These are phyloP conservation scores for Sweltsa coloradensis DNA, from an alignment of 1,140 invertebrate genomes.

Conservation along the genomic window DNA sequence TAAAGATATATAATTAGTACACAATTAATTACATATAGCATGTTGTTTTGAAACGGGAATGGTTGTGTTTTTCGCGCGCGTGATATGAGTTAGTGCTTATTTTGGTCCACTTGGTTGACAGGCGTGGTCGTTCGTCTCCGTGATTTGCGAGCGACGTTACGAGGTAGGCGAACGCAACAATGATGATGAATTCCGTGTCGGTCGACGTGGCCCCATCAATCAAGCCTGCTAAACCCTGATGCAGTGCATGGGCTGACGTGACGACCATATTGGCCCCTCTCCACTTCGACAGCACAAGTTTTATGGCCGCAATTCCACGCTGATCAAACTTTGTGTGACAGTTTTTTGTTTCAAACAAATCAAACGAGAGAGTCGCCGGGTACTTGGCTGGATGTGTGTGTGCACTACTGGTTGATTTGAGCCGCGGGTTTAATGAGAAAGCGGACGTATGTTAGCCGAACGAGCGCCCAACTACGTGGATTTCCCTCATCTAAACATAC, in stretches of 20 bases:
- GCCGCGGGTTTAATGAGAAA: not conserved
- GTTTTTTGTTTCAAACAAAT: not conserved
- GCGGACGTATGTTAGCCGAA: not conserved
- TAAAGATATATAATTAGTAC: not conserved
- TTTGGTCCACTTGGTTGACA: too few species aligned
- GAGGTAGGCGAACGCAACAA: not conserved
- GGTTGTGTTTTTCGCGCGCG: too few species aligned
- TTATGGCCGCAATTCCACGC: not conserved
- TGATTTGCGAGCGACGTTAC: conserved; percentile 3
- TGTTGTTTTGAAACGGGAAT: too few species aligned
- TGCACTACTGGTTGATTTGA: not conserved
- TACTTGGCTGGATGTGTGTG: not conserved
- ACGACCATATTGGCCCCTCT: conserved; percentile 8
- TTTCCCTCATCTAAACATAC: conserved; percentile 8
- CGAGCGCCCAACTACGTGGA: conserved; percentile 3
- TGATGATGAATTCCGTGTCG: conserved; percentile 7
- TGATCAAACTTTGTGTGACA: not conserved
- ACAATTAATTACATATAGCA: too few species aligned
- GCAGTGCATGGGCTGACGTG: conserved; percentile 6
- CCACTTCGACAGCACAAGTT: not conserved
- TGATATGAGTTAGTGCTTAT: too few species aligned
- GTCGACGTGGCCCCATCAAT: conserved; percentile 6
- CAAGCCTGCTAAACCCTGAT: not conserved
- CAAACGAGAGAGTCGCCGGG: not conserved
- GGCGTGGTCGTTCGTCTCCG: conserved; percentile 6